phyloP scores from a whole-genome alignment of 53 echinoderm and acorn worm species.

The Holothuria leucospilota region DNA sequence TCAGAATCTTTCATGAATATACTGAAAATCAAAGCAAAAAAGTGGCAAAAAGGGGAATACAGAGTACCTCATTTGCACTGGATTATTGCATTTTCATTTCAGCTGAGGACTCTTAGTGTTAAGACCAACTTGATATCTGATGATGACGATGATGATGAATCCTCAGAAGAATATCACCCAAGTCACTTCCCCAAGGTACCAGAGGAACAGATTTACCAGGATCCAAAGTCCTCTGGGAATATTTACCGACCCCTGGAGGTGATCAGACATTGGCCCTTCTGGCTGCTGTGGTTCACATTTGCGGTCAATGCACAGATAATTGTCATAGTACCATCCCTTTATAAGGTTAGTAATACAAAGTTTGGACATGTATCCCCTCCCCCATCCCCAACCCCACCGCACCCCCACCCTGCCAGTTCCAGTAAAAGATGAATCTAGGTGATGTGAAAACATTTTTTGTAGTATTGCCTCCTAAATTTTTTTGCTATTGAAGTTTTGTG shows the following conservation, averaged over 20 bases:
- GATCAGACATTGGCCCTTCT: conserved; percentile 76
- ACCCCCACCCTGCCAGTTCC: too few relatives aligned
- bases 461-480: too few relatives aligned
- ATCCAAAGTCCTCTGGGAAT: conserved; percentile 73
- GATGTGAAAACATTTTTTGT: too few relatives aligned
- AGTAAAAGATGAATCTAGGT: too few relatives aligned
- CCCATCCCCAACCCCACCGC: too few relatives aligned
- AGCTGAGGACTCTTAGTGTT: conserved; percentile 27
- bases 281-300: conserved; percentile 84
- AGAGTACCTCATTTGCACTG: too few relatives aligned
- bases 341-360: conserved; percentile 70
- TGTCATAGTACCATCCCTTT: conserved; percentile 78
- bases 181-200: conserved; percentile 33
- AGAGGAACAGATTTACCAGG: conserved; percentile 34
- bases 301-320: conserved; percentile 76
- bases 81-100: too few relatives aligned
- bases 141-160: conserved; percentile 36
- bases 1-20: too few relatives aligned
- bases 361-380: too few relatives aligned
- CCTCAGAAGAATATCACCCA: conserved; percentile 29
- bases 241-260: conserved; percentile 70
- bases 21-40: too few relatives aligned
- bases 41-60: too few relatives aligned
- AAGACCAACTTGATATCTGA: conserved; percentile 52
- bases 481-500: too few relatives aligned